These are phyloP conservation scores for Cyanoramphus novaezelandiae DNA, from an alignment of 2,113 vertebrate species.

Conservation along the genomic window DNA sequence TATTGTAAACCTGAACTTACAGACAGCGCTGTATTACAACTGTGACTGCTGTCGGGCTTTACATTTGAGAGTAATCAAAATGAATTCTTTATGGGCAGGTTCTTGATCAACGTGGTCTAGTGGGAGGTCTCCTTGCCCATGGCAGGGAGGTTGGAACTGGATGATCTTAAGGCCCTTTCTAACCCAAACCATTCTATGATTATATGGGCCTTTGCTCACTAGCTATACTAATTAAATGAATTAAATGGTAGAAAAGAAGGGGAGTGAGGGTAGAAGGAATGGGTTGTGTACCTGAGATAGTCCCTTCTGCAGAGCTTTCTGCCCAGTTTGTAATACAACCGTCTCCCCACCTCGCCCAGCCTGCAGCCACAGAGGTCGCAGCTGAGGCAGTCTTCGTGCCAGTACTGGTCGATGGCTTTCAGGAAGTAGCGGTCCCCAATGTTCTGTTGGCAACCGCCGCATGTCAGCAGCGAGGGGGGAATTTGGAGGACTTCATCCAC, in stretches of 20 bases:
- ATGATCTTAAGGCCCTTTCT: not conserved
- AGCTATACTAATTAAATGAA: accelerated
- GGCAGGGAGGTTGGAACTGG: not conserved
- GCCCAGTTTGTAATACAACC: constrained; percentile 96
- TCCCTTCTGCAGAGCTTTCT: constrained; percentile 95
- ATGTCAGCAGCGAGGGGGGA: constrained; percentile 93
- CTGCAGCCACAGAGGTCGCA: constrained; percentile 96
- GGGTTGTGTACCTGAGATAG: constrained; percentile 87
- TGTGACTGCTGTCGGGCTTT: not conserved
- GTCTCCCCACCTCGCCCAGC: constrained; percentile 92
- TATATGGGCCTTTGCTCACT: not conserved
- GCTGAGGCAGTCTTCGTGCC: constrained; percentile 99
- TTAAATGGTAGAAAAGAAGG: not conserved
- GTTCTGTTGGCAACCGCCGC: constrained; percentile 96
- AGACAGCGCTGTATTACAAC: accelerated
- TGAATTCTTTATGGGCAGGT: accelerated
- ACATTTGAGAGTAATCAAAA: not conserved
- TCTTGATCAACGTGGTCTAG: not conserved
- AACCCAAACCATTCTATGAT: not conserved
- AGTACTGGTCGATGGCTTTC: constrained; percentile 99
- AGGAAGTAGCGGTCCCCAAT: constrained; percentile 98
- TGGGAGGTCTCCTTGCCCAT: not conserved
- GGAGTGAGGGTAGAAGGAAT: accelerated
- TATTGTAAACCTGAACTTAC: not conserved
- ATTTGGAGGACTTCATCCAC: constrained; percentile 98